These are phyloP conservation scores for Pararge aegeria DNA, from an alignment of 1,140 invertebrate species.

Conservation along the genomic window DNA sequence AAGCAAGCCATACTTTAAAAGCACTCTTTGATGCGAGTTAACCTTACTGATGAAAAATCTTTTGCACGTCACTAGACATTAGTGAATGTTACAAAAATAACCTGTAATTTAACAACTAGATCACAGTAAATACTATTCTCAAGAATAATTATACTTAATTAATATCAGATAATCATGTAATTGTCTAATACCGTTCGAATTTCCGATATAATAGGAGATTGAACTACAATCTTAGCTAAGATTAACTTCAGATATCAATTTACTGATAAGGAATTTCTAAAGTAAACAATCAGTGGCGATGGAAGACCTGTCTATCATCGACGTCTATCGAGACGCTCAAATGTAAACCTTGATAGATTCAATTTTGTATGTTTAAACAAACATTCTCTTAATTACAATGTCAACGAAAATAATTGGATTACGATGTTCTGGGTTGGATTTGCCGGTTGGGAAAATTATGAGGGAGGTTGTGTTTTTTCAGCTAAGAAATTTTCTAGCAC, in stretches of 20 bases:
- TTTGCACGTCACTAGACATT: too few relatives aligned
- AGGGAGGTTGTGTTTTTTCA: too few relatives aligned
- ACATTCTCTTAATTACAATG: too few relatives aligned
- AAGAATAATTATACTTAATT: neutral
- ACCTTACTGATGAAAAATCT: too few relatives aligned
- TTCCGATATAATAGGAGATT: neutral
- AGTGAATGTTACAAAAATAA: neutral
- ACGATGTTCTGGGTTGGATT: too few relatives aligned
- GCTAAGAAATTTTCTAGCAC: too few relatives aligned
- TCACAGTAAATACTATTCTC: neutral
- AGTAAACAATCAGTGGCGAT: conserved; percentile 21
- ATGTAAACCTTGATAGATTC: neutral
- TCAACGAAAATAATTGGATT: too few relatives aligned
- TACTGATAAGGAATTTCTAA: conserved; percentile 24
- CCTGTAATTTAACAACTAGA: neutral
- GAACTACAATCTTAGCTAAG: neutral
- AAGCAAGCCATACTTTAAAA: too few relatives aligned
- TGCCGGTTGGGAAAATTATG: too few relatives aligned
- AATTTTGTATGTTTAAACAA: too few relatives aligned
- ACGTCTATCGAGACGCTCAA: neutral
- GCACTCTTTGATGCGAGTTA: too few relatives aligned
- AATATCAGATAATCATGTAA: conserved; percentile 6
- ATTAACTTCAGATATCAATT: conserved; percentile 26
- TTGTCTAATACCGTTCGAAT: conserved; percentile 6
- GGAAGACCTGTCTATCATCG: conserved; percentile 12